phyloP scores from a whole-genome alignment of 2,888 invertebrate species.

The Lysandra bellargus region DNA sequence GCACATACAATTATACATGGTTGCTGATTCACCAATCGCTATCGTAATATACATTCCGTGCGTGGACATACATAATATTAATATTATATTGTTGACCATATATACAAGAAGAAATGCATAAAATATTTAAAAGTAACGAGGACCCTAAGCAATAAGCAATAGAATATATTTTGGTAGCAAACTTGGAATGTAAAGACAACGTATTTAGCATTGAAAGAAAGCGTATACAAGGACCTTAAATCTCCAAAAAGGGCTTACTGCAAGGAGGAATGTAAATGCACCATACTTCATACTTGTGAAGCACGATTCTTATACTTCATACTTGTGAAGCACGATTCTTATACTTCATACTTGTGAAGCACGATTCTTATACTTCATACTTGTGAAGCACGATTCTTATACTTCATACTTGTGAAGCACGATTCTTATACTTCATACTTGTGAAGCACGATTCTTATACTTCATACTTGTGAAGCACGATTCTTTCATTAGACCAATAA shows the following conservation, averaged over 20 bases:
- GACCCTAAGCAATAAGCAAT: neutral
- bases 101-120: neutral
- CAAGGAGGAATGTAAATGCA: neutral
- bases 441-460: too few species aligned
- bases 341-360: too few species aligned
- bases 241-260: neutral
- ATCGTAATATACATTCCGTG: neutral
- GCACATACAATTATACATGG: neutral
- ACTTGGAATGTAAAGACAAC: neutral
- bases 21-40: neutral
- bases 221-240: neutral
- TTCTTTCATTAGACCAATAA: neutral
- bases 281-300: neutral
- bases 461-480: neutral
- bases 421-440: neutral
- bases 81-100: neutral
- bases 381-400: neutral
- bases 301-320: conserved; percentile 6
- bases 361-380: too few species aligned
- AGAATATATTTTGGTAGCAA: neutral
- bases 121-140: neutral
- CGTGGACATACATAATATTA: neutral
- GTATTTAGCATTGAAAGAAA: neutral
- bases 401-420: neutral
- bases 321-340: neutral